These are phyloP conservation scores for Pavo muticus DNA, from an alignment of 2,113 vertebrate species.

Conservation along the genomic window DNA sequence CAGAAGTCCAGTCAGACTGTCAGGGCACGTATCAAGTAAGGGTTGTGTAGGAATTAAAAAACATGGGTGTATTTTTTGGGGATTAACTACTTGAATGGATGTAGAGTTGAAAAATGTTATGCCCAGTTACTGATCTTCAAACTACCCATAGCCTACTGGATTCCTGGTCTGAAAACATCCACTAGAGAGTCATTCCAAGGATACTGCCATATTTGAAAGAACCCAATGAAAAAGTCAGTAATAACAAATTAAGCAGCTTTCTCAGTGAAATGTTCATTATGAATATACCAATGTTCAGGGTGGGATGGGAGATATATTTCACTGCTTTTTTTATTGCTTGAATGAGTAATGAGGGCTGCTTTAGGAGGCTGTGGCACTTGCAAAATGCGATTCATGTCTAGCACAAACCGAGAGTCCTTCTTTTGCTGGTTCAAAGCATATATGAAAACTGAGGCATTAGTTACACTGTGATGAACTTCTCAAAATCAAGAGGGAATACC, in stretches of 20 bases:
- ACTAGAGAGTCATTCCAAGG: background rate
- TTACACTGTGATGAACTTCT: background rate
- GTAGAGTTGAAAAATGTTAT: background rate
- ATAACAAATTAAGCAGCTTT: background rate
- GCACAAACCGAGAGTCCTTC: background rate
- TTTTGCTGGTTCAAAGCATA: background rate
- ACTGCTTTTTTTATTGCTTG: background rate
- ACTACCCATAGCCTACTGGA: background rate
- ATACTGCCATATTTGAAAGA: background rate
- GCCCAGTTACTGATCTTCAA: background rate
- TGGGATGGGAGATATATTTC: background rate
- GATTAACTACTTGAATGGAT: background rate
- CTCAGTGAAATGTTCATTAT: background rate
- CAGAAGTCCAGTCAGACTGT: background rate
- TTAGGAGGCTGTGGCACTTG: background rate
- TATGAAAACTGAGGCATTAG: background rate
- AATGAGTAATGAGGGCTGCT: background rate
- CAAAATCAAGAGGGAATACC: conserved; percentile 72
- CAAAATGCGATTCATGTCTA: background rate
- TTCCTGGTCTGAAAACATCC: background rate
- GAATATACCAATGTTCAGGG: background rate
- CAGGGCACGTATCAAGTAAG: background rate
- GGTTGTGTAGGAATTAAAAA: background rate
- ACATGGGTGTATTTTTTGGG: background rate
- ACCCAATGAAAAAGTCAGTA: background rate